Evolutionary conservation across 2,888 invertebrate genomes (phyloP).

Genomic region (Tenthredo mesomela): DNA sequence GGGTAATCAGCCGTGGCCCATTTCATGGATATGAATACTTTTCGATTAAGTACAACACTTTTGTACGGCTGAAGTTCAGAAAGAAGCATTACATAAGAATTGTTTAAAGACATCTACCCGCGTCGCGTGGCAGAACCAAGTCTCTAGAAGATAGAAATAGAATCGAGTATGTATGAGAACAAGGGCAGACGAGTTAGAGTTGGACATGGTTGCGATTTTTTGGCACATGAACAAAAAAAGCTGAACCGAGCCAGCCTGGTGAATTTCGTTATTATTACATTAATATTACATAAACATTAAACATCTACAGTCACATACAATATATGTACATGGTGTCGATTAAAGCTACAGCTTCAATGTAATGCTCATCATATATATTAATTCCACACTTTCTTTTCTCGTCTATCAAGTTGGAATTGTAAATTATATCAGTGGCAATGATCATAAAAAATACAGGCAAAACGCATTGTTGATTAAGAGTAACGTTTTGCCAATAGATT

Average conservation of each 20-base stretch:
- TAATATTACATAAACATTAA: constrained; percentile 41
- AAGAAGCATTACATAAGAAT: not conserved
- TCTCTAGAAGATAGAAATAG: constrained; percentile 16
- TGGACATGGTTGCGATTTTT: constrained; percentile 27
- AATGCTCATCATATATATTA: not conserved
- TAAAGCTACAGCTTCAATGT: constrained; percentile 31
- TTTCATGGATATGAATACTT: constrained; percentile 26
- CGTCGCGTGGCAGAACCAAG: not conserved
- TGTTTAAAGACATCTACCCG: not conserved
- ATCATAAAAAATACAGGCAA: constrained; percentile 27
- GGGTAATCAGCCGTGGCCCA: constrained; percentile 44
- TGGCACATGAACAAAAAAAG: constrained; percentile 42
- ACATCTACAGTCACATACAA: constrained; percentile 45
- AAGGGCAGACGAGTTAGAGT: not conserved
- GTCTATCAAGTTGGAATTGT: constrained; percentile 9
- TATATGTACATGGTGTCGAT: constrained; percentile 41
- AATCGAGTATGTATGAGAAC: constrained; percentile 1
- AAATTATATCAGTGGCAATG: constrained; percentile 14
- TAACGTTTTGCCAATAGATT: constrained; percentile 2
- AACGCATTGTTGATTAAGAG: constrained; percentile 18
- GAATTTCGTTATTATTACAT: constrained; percentile 34
- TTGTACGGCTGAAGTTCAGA: constrained; percentile 8
- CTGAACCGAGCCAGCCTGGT: not conserved
- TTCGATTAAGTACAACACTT: constrained; percentile 57
- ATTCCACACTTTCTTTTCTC: not conserved